A percentile compares a stretch with the other conserved stretches of the same genome.
Evolutionary conservation across 2,113 vertebrate species (phyloP).

Genomic region (Struthio camelus): DNA sequence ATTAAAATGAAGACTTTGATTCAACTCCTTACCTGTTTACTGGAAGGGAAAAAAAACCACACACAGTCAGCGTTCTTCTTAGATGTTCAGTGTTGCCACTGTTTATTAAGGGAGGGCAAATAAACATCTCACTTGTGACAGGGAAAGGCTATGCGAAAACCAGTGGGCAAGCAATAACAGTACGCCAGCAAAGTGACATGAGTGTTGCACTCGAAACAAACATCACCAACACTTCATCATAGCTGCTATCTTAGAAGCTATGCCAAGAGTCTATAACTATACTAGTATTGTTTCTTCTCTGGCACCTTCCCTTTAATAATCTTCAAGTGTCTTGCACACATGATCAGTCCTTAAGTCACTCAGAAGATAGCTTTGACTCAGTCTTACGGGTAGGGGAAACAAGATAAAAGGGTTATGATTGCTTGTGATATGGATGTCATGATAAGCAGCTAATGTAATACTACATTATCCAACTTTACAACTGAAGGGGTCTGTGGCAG

Average conservation of each 20-base stretch:
- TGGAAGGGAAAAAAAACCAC: not conserved
- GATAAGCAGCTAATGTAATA: not conserved
- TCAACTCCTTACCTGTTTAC: not conserved
- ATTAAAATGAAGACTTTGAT: not conserved
- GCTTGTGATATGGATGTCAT: not conserved
- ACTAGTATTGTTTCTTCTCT: not conserved
- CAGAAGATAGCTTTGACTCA: rapidly evolving
- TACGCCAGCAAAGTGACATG: not conserved
- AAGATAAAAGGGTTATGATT: not conserved
- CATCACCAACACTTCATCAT: not conserved
- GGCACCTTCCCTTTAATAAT: not conserved
- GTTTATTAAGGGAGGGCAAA: not conserved
- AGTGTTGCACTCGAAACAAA: not conserved
- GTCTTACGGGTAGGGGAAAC: not conserved
- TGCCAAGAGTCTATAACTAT: not conserved
- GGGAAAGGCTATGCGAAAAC: not conserved
- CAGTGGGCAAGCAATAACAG: not conserved
- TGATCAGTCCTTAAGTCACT: constrained; percentile 10
- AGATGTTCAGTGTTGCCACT: not conserved
- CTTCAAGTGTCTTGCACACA: not conserved
- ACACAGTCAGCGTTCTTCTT: rapidly evolving
- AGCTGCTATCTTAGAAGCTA: not conserved
- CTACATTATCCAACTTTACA: not conserved
- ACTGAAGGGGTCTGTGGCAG: not conserved
- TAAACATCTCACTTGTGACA: not conserved